Base-by-base conservation (phyloP, 2,888 invertebrate species). In the Automeris io region DNA sequence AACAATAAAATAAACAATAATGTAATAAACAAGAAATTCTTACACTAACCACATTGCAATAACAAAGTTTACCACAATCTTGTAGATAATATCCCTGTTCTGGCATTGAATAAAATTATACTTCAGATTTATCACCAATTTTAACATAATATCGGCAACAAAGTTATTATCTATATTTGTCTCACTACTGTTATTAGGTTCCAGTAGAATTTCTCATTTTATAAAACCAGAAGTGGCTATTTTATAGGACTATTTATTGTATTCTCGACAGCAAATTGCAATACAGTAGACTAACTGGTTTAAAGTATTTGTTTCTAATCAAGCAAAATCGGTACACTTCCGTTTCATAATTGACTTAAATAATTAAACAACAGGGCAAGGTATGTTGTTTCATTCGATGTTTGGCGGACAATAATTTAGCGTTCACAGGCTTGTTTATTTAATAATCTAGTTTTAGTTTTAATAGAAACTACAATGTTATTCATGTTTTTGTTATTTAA, bases 281-380 rank as follows among this genome's bases (percentile, higher is more conserved):
- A 51, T 54, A 48, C 47, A 48, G 57, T 57, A 39, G 43, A 57
- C 50, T 49, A 65, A 58, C 62, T 55, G 61, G 63, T 67, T 57
- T 55, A 56, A 29, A 46, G 46, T 49, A 47, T 42, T 37, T 45
- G 39, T 22, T 37, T 42, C 37, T 41, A 47, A 49, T 54, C 45
- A 59, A 56, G 45, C 42, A 53, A 54, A 42, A 44, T 40, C 39
- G 40, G 41, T 46, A 47, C 41, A 54, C 50, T 59, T 58, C 57
- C 59, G 53, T 54, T 51, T 51, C 39, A 41, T 45, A 40, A 53
- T 41, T 39, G 47, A 43, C 43, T 42, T 47, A 47, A 40, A 54
- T 49, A 47, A 41, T 42, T 47, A 38, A 49, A 40, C 39, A 41
- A 49, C 47, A 42, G 34, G 31, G 54, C 56, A 58, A 43, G 56